phyloP scores from a whole-genome alignment of 2,113 vertebrate species.

The Toxotes jaculatrix region DNA sequence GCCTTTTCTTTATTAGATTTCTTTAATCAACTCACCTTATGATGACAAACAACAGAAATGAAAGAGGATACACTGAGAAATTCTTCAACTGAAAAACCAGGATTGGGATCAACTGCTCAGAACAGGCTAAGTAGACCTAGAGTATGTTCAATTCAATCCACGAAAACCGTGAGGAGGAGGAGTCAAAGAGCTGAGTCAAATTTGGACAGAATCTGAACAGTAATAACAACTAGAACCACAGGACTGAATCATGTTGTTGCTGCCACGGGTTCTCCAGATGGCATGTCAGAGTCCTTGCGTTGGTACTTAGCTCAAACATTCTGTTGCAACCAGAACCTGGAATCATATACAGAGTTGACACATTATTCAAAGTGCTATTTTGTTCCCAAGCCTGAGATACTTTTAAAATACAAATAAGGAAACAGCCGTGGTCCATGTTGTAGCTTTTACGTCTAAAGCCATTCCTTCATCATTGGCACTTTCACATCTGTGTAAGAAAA shows the following conservation, averaged over 20 bases:
- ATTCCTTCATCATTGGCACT: constrained; percentile 70
- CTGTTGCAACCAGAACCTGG: constrained; percentile 27
- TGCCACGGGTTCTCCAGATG: neutral
- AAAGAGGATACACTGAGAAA: constrained; percentile 50
- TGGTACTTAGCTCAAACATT: constrained; percentile 1
- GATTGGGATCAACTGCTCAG: constrained; percentile 27
- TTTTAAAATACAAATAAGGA: constrained; percentile 67
- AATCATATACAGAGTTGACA: constrained; percentile 40
- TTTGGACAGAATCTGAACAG: constrained; percentile 1
- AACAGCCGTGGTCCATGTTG: constrained; percentile 56
- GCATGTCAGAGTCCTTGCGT: constrained; percentile 2
- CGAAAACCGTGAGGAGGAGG: constrained; percentile 14
- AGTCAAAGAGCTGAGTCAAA: constrained; percentile 33
- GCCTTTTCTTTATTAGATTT: neutral
- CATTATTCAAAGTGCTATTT: constrained; percentile 77
- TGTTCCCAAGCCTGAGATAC: constrained; percentile 74
- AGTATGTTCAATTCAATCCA: constrained; percentile 21
- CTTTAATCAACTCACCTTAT: constrained; percentile 59
- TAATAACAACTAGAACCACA: constrained; percentile 30
- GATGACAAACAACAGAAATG: constrained; percentile 67
- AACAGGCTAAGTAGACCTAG: constrained; percentile 6
- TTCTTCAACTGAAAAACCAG: constrained; percentile 47
- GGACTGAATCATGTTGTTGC: constrained; percentile 2
- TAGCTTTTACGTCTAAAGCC: constrained; percentile 50
- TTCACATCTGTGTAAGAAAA: constrained; percentile 67